Base-by-base conservation (phyloP, 2,888 invertebrate genomes). In the Limnephilus auricula region DNA sequence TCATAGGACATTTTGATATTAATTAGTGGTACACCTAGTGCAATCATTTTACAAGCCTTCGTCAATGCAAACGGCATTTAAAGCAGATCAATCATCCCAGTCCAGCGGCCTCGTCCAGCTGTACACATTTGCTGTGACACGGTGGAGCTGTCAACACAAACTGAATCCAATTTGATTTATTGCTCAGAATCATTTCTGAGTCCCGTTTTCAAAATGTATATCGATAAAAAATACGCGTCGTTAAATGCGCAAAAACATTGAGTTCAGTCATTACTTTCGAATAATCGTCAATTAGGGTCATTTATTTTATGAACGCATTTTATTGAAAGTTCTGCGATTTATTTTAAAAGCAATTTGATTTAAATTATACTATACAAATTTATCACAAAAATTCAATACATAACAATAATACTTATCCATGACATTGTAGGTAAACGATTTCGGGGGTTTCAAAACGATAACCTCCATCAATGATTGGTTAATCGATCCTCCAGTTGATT, bases 111-210 rank as follows among this genome's bases (percentile, higher is more conserved):
- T 18, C 25, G 65, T 65, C 65, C 65, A 2, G 65, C 65, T 65
- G 65, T 37, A 82, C 82, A 37, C 82, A 37, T 82, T 34, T 82
- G 82, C 32, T 3, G 37, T 82, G 82, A 82, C 82, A 82, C 82
- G 34, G n/a, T 32, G 25, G 82, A 34, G 15, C 85, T 85, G 85
- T 85, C 85, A 85, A 85, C 85, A 15, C 85, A 85, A 85, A 85
- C 85, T 85, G 85, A 85, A 85, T 40, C 40, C 85, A 40, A 40
- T 40, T 30, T 85, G 85, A 85, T 85, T 85, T 85, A 85, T 85
- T 85, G 30, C 85, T 30, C 32, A 32, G 32, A 32, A 34, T 32
- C 32, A 82, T 25, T 82, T 82, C 34, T 18, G 34, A 34, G 18
- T 65, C 65, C 34, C 9, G 34, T 25, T 82, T 82, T 82, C 34